phyloP scores from a whole-genome alignment of 2,113 vertebrate genomes.

The Lophochroa leadbeateri region DNA sequence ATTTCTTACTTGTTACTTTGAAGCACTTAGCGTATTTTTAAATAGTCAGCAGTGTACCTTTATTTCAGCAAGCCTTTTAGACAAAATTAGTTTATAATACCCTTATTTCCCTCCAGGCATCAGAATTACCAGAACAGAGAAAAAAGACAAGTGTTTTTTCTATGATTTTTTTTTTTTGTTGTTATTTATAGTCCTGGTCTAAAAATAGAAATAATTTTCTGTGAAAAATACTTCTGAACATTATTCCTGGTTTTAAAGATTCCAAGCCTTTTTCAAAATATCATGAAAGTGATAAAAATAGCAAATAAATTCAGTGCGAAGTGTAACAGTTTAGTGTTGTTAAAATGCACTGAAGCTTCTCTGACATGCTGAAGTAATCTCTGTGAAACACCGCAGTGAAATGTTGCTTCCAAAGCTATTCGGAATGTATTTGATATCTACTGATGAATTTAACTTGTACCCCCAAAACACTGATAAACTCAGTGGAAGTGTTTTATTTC shows the following conservation, averaged over 20 bases:
- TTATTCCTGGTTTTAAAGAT: background rate
- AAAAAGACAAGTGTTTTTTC: background rate
- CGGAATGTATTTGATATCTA: background rate
- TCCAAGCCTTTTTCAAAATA: background rate
- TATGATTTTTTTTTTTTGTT: background rate
- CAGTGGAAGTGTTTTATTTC: background rate
- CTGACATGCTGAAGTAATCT: background rate
- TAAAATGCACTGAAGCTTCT: background rate
- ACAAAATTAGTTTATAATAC: background rate
- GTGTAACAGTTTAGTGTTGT: background rate
- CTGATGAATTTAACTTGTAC: background rate
- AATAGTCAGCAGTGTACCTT: background rate
- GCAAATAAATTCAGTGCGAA: background rate
- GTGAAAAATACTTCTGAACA: background rate
- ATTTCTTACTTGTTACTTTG: background rate
- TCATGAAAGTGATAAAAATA: background rate
- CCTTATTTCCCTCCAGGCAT: background rate
- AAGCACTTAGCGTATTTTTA: background rate
- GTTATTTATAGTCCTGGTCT: background rate
- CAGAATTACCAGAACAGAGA: background rate
- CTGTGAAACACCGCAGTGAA: background rate
- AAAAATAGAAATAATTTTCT: slow-evolving; percentile 13
- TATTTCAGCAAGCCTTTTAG: background rate
- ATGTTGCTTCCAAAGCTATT: background rate
- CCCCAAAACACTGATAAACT: background rate